phyloP scores from a whole-genome alignment of 2,888 invertebrate genomes.

The Synanthedon andrenaeformis region DNA sequence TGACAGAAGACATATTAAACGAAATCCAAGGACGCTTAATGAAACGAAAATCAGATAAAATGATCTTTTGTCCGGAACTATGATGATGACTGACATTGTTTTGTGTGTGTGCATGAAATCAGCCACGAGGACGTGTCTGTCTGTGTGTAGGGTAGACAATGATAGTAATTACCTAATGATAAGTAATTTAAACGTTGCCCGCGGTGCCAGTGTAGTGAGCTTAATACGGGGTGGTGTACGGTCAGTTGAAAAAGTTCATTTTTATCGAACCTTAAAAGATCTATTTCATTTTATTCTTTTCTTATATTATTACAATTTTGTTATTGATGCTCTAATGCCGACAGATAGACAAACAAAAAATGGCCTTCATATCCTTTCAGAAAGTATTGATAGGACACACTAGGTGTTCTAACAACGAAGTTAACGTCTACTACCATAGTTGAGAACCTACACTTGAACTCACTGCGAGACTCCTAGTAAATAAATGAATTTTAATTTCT shows the following conservation, averaged over 20 bases:
- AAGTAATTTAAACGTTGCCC: slow-evolving; percentile 64
- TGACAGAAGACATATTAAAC: neutral
- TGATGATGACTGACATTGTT: slow-evolving; percentile 25
- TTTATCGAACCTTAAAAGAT: too few relatives aligned
- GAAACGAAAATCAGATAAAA: neutral
- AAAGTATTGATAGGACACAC: too few relatives aligned
- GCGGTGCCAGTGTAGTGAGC: slow-evolving; percentile 49
- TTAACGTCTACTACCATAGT: too few relatives aligned
- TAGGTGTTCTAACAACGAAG: too few relatives aligned
- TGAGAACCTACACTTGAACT: too few relatives aligned
- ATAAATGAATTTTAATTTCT: too few relatives aligned
- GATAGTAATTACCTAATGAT: slow-evolving; percentile 70
- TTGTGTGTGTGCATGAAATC: slow-evolving; percentile 3
- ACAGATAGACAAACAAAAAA: too few relatives aligned
- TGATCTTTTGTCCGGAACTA: slow-evolving; percentile 1
- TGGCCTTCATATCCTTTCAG: too few relatives aligned
- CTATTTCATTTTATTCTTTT: too few relatives aligned
- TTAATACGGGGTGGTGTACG: slow-evolving; percentile 33
- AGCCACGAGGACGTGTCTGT: slow-evolving; percentile 9
- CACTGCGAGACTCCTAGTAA: too few relatives aligned
- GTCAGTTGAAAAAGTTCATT: slow-evolving; percentile 23
- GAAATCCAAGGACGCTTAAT: neutral
- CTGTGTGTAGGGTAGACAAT: slow-evolving; percentile 39
- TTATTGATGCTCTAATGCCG: neutral
- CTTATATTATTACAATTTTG: too few relatives aligned